Base-by-base conservation (phyloP, 2,797 vertebrate species). In the Lates japonicus region DNA sequence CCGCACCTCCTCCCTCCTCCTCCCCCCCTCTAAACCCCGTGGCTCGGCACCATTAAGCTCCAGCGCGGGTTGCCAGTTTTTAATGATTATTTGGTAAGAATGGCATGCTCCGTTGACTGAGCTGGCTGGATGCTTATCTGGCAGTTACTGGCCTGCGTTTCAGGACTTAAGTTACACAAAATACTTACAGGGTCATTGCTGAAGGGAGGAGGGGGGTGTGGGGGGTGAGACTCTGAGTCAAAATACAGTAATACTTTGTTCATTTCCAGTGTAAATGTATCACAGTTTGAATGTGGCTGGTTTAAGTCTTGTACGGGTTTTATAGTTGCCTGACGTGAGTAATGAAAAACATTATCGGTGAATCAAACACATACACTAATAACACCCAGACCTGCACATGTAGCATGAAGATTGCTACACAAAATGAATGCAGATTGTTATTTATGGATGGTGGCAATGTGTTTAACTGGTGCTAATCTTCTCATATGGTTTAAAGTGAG, bases 1-100 rank as follows among this genome's bases (percentile, higher is more conserved):
- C 10, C 73, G 74, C 69, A 81, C 78, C 49, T 29, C 20, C 73
- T n/a, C 52, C n/a, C n/a, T n/a, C n/a, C n/a, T n/a, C n/a, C n/a
- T n/a, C n/a, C n/a, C n/a, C n/a, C 67, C 87, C 90, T 87, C 82
- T 85, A 76, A 82, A 76, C 60, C n/a, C n/a, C n/a, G n/a, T 49
- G 67, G 84, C 85, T 89, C 83, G 85, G n/a, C n/a, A n/a, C n/a
- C n/a, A n/a, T n/a, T n/a, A 89, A n/a, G n/a, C n/a, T n/a, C n/a
- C n/a, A n/a, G n/a, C n/a, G 55, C 20, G 20, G n/a, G n/a, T n/a
- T n/a, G 94, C 92, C n/a, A n/a, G n/a, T 29, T 90, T 89, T 85
- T 94, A 95, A 94, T 92, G 83, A 93, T 96, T 90, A 93, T 94
- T 95, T 96, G 89, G 91, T 94, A 92, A 93, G 93, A 93, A 93